Evolutionary conservation across 2,888 invertebrate genomes (phyloP).

Genomic region (Oxystoma pomonae): DNA sequence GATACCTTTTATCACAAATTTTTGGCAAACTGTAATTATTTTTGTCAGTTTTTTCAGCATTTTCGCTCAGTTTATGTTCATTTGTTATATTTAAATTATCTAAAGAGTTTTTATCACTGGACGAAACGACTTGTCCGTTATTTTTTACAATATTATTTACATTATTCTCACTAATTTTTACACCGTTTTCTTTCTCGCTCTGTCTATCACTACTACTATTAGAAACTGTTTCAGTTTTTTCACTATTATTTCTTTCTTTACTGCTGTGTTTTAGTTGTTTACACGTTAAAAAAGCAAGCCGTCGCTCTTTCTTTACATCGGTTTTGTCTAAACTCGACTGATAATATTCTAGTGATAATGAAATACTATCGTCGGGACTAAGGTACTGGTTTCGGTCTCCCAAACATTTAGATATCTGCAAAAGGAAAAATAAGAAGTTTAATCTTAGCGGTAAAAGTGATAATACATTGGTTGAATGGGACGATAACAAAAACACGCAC

Average conservation of each 20-base stretch:
- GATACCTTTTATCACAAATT: slow-evolving; percentile 52
- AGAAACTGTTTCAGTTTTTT: not conserved
- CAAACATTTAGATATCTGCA: slow-evolving; percentile 29
- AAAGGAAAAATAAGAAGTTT: no score
- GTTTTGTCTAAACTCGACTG: slow-evolving; percentile 40
- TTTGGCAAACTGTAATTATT: slow-evolving; percentile 17
- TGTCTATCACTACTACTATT: slow-evolving; percentile 12
- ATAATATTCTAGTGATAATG: slow-evolving; percentile 62
- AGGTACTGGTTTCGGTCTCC: slow-evolving; percentile 46
- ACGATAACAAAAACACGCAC: no score
- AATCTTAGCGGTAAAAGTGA: no score
- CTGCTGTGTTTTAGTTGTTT: slow-evolving; percentile 3
- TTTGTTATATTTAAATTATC: slow-evolving; percentile 1
- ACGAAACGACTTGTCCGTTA: slow-evolving; percentile 10
- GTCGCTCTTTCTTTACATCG: slow-evolving; percentile 16
- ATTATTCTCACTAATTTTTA: not conserved
- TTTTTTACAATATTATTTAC: slow-evolving; percentile 6
- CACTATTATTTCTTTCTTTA: slow-evolving; percentile 19
- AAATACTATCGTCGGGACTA: slow-evolving; percentile 66
- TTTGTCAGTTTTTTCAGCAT: slow-evolving; percentile 26
- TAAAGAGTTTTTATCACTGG: not conserved
- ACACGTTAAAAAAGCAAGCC: not conserved
- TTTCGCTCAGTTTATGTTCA: slow-evolving; percentile 24
- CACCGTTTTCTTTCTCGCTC: slow-evolving; percentile 3
- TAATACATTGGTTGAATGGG: no score